phyloP scores from a whole-genome alignment of 2,888 invertebrate genomes.

The Plebejus melissa region DNA sequence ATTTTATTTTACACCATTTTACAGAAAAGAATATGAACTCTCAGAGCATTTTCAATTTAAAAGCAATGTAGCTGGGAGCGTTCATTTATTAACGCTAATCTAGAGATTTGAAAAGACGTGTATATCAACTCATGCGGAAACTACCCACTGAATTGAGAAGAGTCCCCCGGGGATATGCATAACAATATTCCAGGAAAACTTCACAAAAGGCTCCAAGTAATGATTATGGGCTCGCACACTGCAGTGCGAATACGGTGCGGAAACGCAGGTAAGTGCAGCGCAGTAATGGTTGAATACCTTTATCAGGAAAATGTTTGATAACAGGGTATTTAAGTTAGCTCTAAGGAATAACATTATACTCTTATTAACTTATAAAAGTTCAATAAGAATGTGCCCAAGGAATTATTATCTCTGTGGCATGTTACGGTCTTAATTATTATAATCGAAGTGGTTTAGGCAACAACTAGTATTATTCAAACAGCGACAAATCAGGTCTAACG shows the following conservation, averaged over 20 bases:
- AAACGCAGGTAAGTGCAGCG: not conserved
- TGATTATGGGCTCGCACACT: not conserved
- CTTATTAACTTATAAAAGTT: too few relatives aligned
- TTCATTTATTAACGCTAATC: conserved; percentile 24
- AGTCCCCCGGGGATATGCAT: conserved; percentile 5
- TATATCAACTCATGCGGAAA: conserved; percentile 12
- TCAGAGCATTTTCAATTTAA: not conserved
- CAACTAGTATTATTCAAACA: too few relatives aligned
- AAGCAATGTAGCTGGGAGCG: not conserved
- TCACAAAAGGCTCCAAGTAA: conserved; percentile 13
- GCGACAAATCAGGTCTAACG: too few relatives aligned
- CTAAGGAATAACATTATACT: too few relatives aligned
- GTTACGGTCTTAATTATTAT: too few relatives aligned
- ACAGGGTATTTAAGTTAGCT: too few relatives aligned
- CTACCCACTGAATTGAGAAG: conserved; percentile 16
- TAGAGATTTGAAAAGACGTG: conserved; percentile 15
- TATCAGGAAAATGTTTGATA: too few relatives aligned
- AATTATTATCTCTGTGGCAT: too few relatives aligned
- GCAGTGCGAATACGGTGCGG: not conserved
- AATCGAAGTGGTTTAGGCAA: too few relatives aligned
- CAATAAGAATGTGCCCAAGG: too few relatives aligned
- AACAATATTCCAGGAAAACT: conserved; percentile 17
- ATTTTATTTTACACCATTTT: not conserved
- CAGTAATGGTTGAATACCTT: not conserved
- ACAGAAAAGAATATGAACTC: not conserved